phyloP scores from a whole-genome alignment of 2,888 invertebrate species.

The Acleris emargana region DNA sequence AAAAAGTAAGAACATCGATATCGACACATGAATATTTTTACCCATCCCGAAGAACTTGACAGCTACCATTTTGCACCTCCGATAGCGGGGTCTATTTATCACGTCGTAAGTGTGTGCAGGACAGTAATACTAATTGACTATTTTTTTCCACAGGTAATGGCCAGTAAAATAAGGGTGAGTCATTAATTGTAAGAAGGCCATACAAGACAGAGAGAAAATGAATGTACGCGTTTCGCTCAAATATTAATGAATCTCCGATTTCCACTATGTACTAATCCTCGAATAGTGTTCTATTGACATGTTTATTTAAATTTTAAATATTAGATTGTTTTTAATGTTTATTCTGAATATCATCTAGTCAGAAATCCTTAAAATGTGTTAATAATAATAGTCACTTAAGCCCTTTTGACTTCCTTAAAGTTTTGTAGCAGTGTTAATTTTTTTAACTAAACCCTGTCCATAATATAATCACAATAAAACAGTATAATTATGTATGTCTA shows the following conservation, averaged over 20 bases:
- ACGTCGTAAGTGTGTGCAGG: too few relatives aligned
- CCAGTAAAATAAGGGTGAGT: constrained; percentile 58
- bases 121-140: not conserved
- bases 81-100: too few relatives aligned
- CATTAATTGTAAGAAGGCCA: constrained; percentile 49
- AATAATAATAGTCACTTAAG: constrained; percentile 5
- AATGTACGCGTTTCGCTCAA: constrained; percentile 62
- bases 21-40: too few relatives aligned
- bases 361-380: constrained; percentile 11
- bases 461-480: not conserved
- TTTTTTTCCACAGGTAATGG: constrained; percentile 54
- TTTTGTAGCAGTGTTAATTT: not conserved
- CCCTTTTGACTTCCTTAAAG: constrained; percentile 3
- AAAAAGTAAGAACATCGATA: too few relatives aligned
- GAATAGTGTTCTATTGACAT: constrained; percentile 33
- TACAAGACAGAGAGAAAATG: constrained; percentile 34
- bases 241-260: constrained; percentile 50
- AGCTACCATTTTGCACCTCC: too few relatives aligned
- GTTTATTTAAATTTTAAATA: constrained; percentile 27
- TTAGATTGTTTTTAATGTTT: constrained; percentile 28
- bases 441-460: not conserved
- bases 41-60: too few relatives aligned
- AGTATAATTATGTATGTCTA: too few relatives aligned
- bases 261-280: constrained; percentile 45
- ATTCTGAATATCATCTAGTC: constrained; percentile 33